These are phyloP conservation scores for Tragelaphus buxtoni DNA, from an alignment of 2,113 vertebrate genomes.

Conservation along the genomic window DNA sequence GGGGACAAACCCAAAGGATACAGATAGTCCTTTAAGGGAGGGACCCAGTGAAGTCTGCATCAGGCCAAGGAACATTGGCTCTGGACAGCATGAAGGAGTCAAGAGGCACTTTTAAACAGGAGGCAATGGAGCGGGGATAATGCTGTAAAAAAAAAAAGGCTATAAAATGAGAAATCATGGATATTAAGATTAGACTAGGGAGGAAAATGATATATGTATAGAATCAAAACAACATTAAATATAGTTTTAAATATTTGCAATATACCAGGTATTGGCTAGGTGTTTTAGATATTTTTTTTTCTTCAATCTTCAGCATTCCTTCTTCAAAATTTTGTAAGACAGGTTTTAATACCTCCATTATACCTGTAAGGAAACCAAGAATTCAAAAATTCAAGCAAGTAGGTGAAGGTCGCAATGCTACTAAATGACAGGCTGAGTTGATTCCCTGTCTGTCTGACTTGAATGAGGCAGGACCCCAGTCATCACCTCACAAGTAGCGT, in stretches of 20 bases:
- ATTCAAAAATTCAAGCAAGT: background rate
- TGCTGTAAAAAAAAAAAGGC: background rate
- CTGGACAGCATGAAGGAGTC: background rate
- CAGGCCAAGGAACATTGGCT: too few relatives aligned
- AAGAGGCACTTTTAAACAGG: background rate
- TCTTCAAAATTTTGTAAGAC: background rate
- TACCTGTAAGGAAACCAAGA: background rate
- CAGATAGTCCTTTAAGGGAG: background rate
- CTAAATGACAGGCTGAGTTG: too few relatives aligned
- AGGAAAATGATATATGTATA: background rate
- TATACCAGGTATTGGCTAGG: background rate
- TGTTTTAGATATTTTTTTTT: background rate
- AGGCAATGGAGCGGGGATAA: background rate
- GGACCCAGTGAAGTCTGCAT: background rate
- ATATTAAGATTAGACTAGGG: background rate
- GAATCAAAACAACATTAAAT: background rate
- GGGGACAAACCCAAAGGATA: background rate
- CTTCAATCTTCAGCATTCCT: background rate
- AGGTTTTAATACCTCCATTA: background rate
- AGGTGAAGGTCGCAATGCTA: fast-evolving
- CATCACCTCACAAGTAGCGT: background rate
- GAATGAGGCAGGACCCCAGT: background rate
- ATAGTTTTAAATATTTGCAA: background rate
- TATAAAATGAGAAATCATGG: background rate
- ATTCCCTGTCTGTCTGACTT: background rate